These are phyloP conservation scores for Dynastes tityus DNA, from an alignment of 2,888 invertebrate genomes.

Conservation along the genomic window DNA sequence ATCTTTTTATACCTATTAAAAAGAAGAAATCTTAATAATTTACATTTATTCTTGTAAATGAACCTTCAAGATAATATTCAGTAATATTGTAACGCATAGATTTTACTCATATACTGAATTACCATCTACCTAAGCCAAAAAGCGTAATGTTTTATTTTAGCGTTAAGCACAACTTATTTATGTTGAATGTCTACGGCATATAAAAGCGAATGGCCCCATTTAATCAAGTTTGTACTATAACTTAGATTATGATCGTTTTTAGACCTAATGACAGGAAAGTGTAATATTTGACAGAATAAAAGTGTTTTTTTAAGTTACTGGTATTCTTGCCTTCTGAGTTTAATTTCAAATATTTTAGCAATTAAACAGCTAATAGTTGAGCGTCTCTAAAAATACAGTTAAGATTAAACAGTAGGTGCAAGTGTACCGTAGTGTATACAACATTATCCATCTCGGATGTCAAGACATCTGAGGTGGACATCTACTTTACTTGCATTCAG, in stretches of 20 bases:
- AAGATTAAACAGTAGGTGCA: too few species aligned
- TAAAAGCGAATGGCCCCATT: slow-evolving; percentile 12
- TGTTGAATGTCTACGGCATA: slow-evolving; percentile 20
- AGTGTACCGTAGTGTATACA: too few species aligned
- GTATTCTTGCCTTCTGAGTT: background rate
- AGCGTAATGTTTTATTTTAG: slow-evolving; percentile 40
- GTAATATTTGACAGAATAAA: slow-evolving; percentile 39
- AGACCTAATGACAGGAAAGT: slow-evolving; percentile 31
- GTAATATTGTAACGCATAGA: slow-evolving; percentile 8
- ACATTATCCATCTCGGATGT: too few species aligned
- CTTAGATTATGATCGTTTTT: slow-evolving; percentile 37
- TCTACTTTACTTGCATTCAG: too few species aligned
- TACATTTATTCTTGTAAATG: slow-evolving; percentile 2
- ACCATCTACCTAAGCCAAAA: slow-evolving; percentile 38
- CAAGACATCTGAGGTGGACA: too few species aligned
- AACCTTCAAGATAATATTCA: slow-evolving; percentile 7
- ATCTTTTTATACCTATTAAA: slow-evolving; percentile 3
- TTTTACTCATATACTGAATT: slow-evolving; percentile 24
- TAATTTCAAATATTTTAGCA: background rate
- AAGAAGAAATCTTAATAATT: background rate
- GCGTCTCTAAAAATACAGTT: too few species aligned
- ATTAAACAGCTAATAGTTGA: too few species aligned
- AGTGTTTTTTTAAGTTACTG: slow-evolving; percentile 31
- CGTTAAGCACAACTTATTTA: slow-evolving; percentile 36
- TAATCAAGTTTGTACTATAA: slow-evolving; percentile 36